Conservation (phyloP, 2,888 invertebrate species). For the Peribatodes rhomboidaria region DNA sequence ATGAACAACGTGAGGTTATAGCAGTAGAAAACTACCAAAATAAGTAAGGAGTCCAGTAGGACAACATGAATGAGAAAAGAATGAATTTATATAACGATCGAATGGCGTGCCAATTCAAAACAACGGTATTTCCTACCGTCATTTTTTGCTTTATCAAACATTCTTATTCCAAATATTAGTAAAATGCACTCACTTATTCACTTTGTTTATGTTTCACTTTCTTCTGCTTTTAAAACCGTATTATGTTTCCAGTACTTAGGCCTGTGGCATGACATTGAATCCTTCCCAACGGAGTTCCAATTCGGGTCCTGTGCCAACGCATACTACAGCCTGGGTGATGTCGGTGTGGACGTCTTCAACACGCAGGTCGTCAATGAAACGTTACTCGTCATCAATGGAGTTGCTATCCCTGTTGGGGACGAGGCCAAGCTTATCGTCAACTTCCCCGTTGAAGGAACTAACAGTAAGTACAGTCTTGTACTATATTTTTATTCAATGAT, state of each 20-base stretch:
- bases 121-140: too few relatives aligned
- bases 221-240: neutral
- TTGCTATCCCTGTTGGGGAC: slow-evolving; percentile 71
- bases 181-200: too few relatives aligned
- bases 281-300: slow-evolving; percentile 67
- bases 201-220: too few relatives aligned
- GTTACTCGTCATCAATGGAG: slow-evolving; percentile 81
- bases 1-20: too few relatives aligned
- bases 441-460: slow-evolving; percentile 82
- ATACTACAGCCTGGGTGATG: slow-evolving; percentile 59
- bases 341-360: slow-evolving; percentile 62
- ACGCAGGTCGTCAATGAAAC: slow-evolving; percentile 76
- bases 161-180: too few relatives aligned
- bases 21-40: too few relatives aligned
- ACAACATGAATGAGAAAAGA: too few relatives aligned
- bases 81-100: too few relatives aligned
- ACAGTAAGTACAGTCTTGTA: slow-evolving; percentile 67
- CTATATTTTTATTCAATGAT: neutral
- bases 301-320: slow-evolving; percentile 70
- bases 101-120: too few relatives aligned
- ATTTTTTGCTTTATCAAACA: too few relatives aligned
- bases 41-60: too few relatives aligned
- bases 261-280: slow-evolving; percentile 70
- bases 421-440: slow-evolving; percentile 85
- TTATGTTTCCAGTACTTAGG: slow-evolving; percentile 65